Base-by-base conservation (phyloP, 2,797 vertebrate genomes). In the Limosa lapponica region DNA sequence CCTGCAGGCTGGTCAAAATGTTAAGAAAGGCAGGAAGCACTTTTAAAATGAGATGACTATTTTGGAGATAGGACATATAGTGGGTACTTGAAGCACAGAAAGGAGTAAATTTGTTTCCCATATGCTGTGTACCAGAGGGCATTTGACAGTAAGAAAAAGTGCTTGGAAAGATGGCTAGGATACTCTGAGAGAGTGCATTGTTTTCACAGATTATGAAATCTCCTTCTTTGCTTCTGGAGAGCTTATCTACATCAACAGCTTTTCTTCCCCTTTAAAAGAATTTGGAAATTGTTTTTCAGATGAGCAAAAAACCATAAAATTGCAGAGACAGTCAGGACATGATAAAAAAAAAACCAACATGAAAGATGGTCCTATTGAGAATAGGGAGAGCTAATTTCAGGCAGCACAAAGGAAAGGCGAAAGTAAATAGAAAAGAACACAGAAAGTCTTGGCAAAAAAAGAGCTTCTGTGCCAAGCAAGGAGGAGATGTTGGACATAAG, bases 241-340 rank as follows among this genome's bases (percentile, higher is more conserved):
- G 48, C 66, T 95, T 93, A 91, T 95, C 92, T 96, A 62, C 51
- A 93, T 93, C 89, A 80, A 77, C 59, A 91, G 43, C 54, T 94
- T 96, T 90, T 79, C 67, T 87, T 75, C n/a, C 34, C 25, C 14
- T 69, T 66, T 89, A 65, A 87, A 84, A 78, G 77, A 87, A 72
- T 79, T 64, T 83, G 41, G 65, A 87, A 90, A 91, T 82, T 69
- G 28, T 82, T 82, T 92, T 83, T 95, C 16, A 86, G 73, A 78
- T 71, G n/a, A 85, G 32, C 6, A 28, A 62, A 82, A 92, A 70
- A 36, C 3, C 34, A 66, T 65, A 67, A 51, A 79, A 65, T 57
- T 80, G n/a, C 58, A 89, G 75, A 95, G 43, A 37, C 64, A 86
- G 43, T 51, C 62, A 81, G 54, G 49, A 69, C 27, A n/a, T 69